These are phyloP conservation scores for Eunapius fragilis DNA, from an alignment of 37 sponge, comb jelly and placozoan genomes.

Conservation along the genomic window DNA sequence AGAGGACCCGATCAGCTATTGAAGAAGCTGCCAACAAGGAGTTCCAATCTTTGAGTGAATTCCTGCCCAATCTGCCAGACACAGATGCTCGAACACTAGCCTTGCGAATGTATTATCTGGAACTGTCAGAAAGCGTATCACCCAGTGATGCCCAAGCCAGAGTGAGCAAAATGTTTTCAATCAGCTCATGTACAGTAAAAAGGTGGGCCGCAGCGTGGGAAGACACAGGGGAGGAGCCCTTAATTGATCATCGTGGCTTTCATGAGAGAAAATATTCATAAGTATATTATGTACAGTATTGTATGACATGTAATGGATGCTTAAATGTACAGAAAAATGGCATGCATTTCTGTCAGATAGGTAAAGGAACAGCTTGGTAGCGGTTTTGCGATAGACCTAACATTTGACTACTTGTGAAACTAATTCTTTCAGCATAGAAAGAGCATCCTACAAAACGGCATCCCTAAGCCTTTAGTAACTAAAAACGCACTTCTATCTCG, in stretches of 20 bases:
- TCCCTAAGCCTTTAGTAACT: too few relatives aligned
- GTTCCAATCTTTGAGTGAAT: background rate
- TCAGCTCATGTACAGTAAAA: background rate
- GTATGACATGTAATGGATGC: too few relatives aligned
- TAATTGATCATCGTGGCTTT: too few relatives aligned
- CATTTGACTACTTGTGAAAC: background rate
- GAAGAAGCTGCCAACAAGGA: background rate
- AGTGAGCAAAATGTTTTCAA: background rate
- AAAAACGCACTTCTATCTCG: too few relatives aligned
- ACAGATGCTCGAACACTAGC: background rate
- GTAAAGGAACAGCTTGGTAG: background rate
- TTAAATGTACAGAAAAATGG: too few relatives aligned
- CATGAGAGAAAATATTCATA: too few relatives aligned
- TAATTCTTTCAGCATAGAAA: background rate
- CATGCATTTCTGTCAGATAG: too few relatives aligned
- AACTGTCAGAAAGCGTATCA: background rate
- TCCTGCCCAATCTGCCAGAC: background rate
- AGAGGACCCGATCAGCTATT: background rate
- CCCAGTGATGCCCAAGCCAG: background rate
- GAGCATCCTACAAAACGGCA: background rate
- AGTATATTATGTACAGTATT: too few relatives aligned
- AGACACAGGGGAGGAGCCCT: too few relatives aligned
- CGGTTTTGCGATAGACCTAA: background rate
- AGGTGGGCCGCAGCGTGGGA: background rate
- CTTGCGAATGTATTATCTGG: background rate